Conservation (phyloP, 2,113 vertebrate species). For the Petrocephalus zakoni region DNA sequence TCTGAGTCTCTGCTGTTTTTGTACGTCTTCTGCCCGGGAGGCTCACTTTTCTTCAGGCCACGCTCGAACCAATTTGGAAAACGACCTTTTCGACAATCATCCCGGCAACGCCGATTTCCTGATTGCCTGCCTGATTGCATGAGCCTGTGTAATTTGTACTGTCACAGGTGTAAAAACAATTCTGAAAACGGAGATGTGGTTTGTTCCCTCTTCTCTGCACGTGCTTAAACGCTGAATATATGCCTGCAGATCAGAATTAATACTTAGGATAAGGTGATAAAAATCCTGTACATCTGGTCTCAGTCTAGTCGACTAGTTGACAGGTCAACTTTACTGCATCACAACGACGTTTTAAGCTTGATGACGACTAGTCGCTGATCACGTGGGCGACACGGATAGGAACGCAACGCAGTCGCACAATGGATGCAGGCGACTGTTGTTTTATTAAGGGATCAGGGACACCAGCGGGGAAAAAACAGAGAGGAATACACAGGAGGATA, state of each 20-base stretch:
- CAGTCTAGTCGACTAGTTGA: too few relatives aligned
- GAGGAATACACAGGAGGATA: too few relatives aligned
- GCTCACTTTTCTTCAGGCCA: not conserved
- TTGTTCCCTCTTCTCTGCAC: not conserved
- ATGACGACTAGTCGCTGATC: too few relatives aligned
- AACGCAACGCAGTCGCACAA: too few relatives aligned
- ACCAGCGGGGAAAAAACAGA: too few relatives aligned
- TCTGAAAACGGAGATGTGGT: not conserved
- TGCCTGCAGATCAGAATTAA: not conserved
- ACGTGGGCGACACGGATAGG: too few relatives aligned
- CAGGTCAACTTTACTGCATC: too few relatives aligned
- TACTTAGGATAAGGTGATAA: not conserved
- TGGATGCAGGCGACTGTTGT: too few relatives aligned
- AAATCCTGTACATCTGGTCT: not conserved
- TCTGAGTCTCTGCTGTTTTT: not conserved
- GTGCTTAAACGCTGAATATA: not conserved
- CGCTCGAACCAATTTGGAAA: not conserved
- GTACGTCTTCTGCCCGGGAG: not conserved
- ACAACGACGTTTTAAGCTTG: too few relatives aligned
- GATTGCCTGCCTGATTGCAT: not conserved
- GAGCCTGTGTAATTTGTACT: not conserved
- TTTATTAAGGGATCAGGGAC: too few relatives aligned
- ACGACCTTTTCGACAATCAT: not conserved
- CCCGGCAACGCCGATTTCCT: not conserved
- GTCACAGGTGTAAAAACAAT: not conserved